These are phyloP conservation scores for Macrostomum lignano DNA, from an alignment of 1,140 invertebrate species.

Conservation along the genomic window DNA sequence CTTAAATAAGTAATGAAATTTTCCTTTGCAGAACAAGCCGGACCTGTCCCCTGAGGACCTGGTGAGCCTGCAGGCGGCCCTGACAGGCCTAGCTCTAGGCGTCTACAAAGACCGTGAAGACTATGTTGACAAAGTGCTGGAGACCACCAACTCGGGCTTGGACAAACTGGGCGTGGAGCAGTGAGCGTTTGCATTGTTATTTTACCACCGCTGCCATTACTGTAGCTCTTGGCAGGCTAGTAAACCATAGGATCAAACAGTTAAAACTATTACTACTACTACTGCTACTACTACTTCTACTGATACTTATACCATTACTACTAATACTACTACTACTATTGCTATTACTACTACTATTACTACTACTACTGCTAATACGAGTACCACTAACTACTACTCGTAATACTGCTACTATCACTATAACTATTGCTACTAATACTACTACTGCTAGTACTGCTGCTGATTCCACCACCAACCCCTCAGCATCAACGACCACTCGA, in stretches of 20 bases:
- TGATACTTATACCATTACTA: too few relatives aligned
- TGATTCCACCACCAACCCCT: not conserved
- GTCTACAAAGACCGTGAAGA: constrained; percentile 75
- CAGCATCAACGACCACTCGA: not conserved
- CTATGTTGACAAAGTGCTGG: constrained; percentile 75
- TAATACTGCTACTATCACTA: constrained; percentile 5
- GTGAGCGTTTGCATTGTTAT: constrained; percentile 33
- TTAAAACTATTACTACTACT: too few relatives aligned
- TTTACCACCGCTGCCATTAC: too few relatives aligned
- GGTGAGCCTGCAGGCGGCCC: constrained; percentile 66
- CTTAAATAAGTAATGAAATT: not conserved
- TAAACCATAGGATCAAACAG: too few relatives aligned
- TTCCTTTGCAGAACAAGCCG: constrained; percentile 39
- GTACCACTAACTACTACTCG: too few relatives aligned
- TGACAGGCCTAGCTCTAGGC: constrained; percentile 73
- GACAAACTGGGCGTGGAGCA: constrained; percentile 44
- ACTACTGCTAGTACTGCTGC: too few relatives aligned
- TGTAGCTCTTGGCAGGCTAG: too few relatives aligned
- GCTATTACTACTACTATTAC: too few relatives aligned
- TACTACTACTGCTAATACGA: too few relatives aligned
- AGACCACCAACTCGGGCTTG: constrained; percentile 55
- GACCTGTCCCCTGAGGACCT: constrained; percentile 86
- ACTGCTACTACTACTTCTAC: too few relatives aligned
- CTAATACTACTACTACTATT: too few relatives aligned
- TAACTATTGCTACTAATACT: too few relatives aligned